A percentile compares a stretch with the other conserved stretches of the same genome.
These are phyloP conservation scores for Parapsyche elsis DNA, from an alignment of 1,140 invertebrate genomes.

Conservation along the genomic window DNA sequence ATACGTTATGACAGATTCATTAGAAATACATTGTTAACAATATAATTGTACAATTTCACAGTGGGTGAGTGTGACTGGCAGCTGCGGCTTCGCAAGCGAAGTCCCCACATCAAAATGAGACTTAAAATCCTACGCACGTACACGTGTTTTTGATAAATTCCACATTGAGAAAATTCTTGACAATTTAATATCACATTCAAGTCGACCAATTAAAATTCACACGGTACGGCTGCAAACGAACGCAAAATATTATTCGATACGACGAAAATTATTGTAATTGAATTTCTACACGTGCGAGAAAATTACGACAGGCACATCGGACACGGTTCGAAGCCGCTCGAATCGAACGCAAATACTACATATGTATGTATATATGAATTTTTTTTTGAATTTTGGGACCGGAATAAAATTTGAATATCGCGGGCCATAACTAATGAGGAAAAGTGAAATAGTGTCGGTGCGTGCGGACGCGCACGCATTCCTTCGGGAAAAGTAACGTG, in stretches of 20 bases:
- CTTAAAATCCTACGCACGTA: no score
- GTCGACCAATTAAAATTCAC: no score
- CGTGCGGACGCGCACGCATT: constrained; percentile 16
- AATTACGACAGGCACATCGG: not conserved
- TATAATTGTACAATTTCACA: not conserved
- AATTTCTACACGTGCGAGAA: no score
- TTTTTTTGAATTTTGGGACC: not conserved
- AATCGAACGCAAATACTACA: not conserved
- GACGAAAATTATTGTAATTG: no score
- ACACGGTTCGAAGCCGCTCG: no score
- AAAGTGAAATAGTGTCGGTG: constrained; percentile 31
- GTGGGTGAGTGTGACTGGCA: not conserved
- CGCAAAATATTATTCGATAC: no score
- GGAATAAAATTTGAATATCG: constrained; percentile 37
- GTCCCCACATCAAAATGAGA: no score
- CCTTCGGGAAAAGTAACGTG: constrained; percentile 14
- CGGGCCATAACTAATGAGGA: constrained; percentile 42
- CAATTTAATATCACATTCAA: no score
- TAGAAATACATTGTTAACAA: not conserved
- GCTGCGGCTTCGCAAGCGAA: not conserved
- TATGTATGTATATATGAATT: not conserved
- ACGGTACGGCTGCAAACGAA: no score
- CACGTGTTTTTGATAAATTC: no score
- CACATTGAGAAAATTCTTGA: no score
- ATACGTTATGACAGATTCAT: not conserved